A percentile compares a stretch with the other conserved stretches of the same genome.
Evolutionary conservation across 2,113 vertebrate genomes (phyloP).

Genomic region (Ginglymostoma cirratum): DNA sequence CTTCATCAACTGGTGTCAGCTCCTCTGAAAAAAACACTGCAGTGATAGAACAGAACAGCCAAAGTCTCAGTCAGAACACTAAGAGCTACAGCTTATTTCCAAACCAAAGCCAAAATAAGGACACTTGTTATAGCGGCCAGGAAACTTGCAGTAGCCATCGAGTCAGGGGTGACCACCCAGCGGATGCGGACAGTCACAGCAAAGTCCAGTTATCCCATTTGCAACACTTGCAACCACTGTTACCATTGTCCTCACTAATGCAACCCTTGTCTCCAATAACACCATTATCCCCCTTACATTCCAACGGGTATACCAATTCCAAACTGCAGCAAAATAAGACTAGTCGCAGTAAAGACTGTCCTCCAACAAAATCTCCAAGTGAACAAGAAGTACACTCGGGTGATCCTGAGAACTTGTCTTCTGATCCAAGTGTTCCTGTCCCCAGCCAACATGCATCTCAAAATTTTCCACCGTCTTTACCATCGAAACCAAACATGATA

Average conservation of each 20-base stretch:
- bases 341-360: constrained; percentile 46
- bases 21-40: constrained; percentile 51
- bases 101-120: constrained; percentile 45
- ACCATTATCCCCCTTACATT: constrained; percentile 63
- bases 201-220: constrained; percentile 15
- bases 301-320: constrained; percentile 59
- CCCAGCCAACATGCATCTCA: constrained; percentile 62
- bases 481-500: constrained; percentile 70
- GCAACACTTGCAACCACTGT: constrained; percentile 26
- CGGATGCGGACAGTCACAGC: not conserved
- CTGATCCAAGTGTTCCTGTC: constrained; percentile 49
- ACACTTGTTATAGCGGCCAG: constrained; percentile 21
- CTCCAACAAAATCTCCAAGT: constrained; percentile 47
- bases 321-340: constrained; percentile 51
- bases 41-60: constrained; percentile 38
- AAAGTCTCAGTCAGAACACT: constrained; percentile 44
- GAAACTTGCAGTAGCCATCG: not conserved
- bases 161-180: not conserved
- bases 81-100: constrained; percentile 45
- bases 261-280: constrained; percentile 43
- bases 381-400: constrained; percentile 43
- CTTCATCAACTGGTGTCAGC: constrained; percentile 45
- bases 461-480: constrained; percentile 65
- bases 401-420: constrained; percentile 49
- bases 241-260: constrained; percentile 20